These are phyloP conservation scores for Cheirogaleus major DNA, from an alignment of 2,797 vertebrate genomes.

Conservation along the genomic window DNA sequence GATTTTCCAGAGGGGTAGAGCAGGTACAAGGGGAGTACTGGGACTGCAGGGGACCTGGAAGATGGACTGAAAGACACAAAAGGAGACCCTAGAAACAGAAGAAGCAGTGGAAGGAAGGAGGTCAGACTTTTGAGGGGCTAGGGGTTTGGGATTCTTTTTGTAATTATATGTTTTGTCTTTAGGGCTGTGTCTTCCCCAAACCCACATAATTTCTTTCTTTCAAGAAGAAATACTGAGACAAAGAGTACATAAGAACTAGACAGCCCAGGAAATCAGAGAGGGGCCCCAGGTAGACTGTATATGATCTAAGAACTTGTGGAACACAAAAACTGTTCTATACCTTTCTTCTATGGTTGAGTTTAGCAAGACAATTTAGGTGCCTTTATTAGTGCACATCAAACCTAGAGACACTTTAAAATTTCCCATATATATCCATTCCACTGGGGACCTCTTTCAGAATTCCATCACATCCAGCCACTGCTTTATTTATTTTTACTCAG, in stretches of 20 bases:
- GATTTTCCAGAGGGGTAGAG: neutral
- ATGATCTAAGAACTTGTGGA: neutral
- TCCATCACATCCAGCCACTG: neutral
- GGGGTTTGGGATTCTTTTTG: neutral
- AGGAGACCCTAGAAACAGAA: neutral
- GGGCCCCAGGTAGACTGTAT: neutral
- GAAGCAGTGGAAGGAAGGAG: neutral
- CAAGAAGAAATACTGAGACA: neutral
- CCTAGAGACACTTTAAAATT: neutral
- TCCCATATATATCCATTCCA: neutral
- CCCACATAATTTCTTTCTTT: neutral
- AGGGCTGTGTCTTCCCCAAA: neutral
- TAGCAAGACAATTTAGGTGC: neutral
- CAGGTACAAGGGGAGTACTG: neutral
- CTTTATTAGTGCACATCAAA: neutral
- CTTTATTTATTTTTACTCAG: slow-evolving; percentile 19
- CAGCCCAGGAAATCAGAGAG: neutral
- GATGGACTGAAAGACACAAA: neutral
- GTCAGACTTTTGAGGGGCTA: neutral
- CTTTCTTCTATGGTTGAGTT: neutral
- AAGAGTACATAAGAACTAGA: neutral
- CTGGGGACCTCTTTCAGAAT: slow-evolving; percentile 10
- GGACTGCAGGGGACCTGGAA: neutral
- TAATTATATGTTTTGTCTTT: neutral
- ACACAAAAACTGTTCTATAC: neutral